Percentiles rank a stretch among this genome's conserved stretches.
These are phyloP conservation scores for Labia minor DNA, from an alignment of 2,888 invertebrate genomes.

Conservation along the genomic window DNA sequence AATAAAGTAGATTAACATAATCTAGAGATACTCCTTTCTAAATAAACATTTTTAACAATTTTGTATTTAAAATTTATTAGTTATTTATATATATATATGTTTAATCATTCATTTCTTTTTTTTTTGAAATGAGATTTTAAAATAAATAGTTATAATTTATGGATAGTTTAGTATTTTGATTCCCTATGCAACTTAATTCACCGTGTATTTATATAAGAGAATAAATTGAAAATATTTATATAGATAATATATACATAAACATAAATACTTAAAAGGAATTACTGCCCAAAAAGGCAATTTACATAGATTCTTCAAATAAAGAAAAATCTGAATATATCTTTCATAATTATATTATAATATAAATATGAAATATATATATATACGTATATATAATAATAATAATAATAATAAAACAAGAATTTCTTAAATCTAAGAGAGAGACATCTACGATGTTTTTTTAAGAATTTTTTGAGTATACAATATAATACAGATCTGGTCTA, in stretches of 20 bases:
- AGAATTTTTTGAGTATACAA: background rate
- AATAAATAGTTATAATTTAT: too few species aligned
- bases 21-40: too few species aligned
- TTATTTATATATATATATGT: too few species aligned
- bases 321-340: background rate
- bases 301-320: background rate
- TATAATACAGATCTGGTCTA: conserved; percentile 13
- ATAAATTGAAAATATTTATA: background rate
- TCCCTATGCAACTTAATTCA: background rate
- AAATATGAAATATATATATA: conserved; percentile 3
- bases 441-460: conserved; percentile 8
- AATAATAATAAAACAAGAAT: background rate
- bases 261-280: conserved; percentile 1
- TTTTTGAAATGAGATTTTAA: too few species aligned
- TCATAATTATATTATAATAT: background rate
- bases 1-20: too few species aligned
- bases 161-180: too few species aligned
- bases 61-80: too few species aligned
- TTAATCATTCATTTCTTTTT: too few species aligned
- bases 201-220: background rate
- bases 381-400: background rate
- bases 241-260: background rate
- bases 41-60: too few species aligned
- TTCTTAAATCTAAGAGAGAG: background rate
- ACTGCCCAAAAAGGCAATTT: conserved; percentile 7